A percentile compares a stretch with the other conserved stretches of the same genome.
Conservation (phyloP, 2,888 invertebrate genomes). For the Poecilobothrus nobilitatus region DNA sequence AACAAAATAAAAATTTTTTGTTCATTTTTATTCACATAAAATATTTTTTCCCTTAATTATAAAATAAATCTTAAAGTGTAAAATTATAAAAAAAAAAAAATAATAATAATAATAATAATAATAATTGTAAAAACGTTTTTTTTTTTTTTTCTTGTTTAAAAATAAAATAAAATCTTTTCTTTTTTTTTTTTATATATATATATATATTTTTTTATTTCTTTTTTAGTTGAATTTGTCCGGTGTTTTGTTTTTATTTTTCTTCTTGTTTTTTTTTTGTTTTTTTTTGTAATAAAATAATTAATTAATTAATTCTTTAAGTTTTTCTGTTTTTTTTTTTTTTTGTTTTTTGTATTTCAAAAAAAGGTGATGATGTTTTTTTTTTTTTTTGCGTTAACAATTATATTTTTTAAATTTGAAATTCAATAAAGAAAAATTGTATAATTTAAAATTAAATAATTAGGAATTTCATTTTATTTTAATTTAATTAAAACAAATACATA, state of each 20-base stretch:
- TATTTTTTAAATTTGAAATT: too few relatives aligned
- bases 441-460: too few relatives aligned
- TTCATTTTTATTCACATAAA: constrained; percentile 6
- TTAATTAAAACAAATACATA: not conserved
- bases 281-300: too few relatives aligned
- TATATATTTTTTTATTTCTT: too few relatives aligned
- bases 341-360: too few relatives aligned
- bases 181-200: not conserved
- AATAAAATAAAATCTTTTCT: not conserved
- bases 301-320: too few relatives aligned
- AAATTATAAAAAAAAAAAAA: not conserved
- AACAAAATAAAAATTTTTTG: constrained; percentile 5
- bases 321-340: too few relatives aligned
- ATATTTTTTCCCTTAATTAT: constrained; percentile 2
- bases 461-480: too few relatives aligned
- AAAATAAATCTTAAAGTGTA: not conserved
- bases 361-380: too few relatives aligned
- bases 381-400: too few relatives aligned
- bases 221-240: not conserved
- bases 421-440: too few relatives aligned
- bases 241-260: not conserved
- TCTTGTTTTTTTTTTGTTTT: too few relatives aligned
- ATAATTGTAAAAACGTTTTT: not conserved
- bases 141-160: not conserved
- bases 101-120: not conserved